These are phyloP conservation scores for Latrodectus hesperus DNA, from an alignment of 2,888 invertebrate species.

Conservation along the genomic window DNA sequence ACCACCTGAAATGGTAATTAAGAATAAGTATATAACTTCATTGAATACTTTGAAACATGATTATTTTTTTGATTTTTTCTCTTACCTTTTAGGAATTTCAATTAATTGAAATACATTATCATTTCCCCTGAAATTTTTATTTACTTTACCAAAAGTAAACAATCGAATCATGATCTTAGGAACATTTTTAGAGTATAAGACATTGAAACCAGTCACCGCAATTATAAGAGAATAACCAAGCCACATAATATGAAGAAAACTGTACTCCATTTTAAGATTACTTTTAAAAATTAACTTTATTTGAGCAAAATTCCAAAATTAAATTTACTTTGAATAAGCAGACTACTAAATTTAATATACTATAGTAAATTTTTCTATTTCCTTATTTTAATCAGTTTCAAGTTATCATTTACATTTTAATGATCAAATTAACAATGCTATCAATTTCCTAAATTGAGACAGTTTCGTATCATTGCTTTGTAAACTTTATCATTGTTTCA, in stretches of 20 bases:
- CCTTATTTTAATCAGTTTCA: too few relatives aligned
- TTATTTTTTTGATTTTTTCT: not conserved
- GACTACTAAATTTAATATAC: too few relatives aligned
- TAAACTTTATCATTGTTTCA: too few relatives aligned
- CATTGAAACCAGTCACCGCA: slow-evolving; percentile 44
- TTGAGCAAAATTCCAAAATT: too few relatives aligned
- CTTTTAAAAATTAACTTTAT: too few relatives aligned
- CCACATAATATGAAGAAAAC: slow-evolving; percentile 55
- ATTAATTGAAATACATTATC: slow-evolving; percentile 20
- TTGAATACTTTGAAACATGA: not conserved
- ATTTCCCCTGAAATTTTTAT: slow-evolving; percentile 15
- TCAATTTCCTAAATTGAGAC: too few relatives aligned
- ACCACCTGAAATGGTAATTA: slow-evolving; percentile 56
- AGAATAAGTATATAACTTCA: not conserved
- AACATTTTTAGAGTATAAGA: slow-evolving; percentile 35
- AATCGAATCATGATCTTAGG: slow-evolving; percentile 18
- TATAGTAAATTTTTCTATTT: too few relatives aligned
- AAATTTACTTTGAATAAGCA: too few relatives aligned
- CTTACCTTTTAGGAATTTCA: slow-evolving; percentile 49
- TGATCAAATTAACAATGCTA: too few relatives aligned
- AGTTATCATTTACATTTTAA: too few relatives aligned
- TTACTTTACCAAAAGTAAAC: slow-evolving; percentile 44
- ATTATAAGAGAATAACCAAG: slow-evolving; percentile 42
- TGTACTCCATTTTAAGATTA: slow-evolving; percentile 23
- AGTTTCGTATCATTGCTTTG: too few relatives aligned